phyloP scores from a whole-genome alignment of 1,140 invertebrate species.

The Anastrepha ludens region DNA sequence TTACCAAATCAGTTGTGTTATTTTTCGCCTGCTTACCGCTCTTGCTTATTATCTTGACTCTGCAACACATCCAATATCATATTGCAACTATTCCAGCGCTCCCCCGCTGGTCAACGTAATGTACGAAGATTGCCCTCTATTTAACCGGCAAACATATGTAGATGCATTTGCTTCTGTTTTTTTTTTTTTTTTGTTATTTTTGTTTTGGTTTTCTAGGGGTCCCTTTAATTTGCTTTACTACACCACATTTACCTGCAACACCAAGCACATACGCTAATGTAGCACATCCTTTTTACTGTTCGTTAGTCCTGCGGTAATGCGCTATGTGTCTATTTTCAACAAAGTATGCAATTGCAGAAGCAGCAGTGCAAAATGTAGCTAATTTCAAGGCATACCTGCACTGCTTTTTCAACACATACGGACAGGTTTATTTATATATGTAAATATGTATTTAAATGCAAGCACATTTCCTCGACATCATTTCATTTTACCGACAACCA shows the following conservation, averaged over 20 bases:
- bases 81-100: no score
- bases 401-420: neutral
- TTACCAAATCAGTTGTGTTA: no score
- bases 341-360: constrained; percentile 58
- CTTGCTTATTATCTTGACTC: no score
- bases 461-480: neutral
- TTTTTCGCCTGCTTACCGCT: no score
- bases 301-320: neutral
- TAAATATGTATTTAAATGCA: neutral
- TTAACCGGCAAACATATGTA: no score
- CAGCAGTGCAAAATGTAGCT: constrained; percentile 58
- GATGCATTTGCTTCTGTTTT: neutral
- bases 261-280: neutral
- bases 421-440: neutral
- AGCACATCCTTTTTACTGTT: neutral
- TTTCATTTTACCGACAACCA: neutral
- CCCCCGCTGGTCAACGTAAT: no score
- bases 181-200: neutral
- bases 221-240: constrained; percentile 5
- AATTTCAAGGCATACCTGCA: constrained; percentile 54
- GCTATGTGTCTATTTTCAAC: neutral
- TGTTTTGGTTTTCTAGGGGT: neutral
- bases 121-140: neutral
- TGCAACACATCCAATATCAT: no score
- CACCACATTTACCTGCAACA: constrained; percentile 15